phyloP scores from a whole-genome alignment of 1,140 invertebrate species.

The Drosophila murphyi region DNA sequence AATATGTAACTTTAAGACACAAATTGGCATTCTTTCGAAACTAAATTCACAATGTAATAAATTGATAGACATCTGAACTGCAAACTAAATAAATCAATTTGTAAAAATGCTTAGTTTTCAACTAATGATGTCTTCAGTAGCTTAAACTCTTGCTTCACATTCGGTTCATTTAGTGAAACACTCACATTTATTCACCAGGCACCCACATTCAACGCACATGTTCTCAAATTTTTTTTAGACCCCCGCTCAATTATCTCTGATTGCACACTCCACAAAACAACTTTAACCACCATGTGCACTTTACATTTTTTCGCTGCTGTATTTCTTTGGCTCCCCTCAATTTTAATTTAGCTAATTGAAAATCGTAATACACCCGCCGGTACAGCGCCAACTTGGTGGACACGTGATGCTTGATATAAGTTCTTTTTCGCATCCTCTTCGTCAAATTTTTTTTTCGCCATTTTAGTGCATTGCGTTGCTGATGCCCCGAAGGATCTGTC shows the following conservation, averaged over 20 bases:
- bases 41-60: too few species aligned
- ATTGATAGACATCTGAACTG: too few species aligned
- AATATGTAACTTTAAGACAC: too few species aligned
- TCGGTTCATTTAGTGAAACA: background rate
- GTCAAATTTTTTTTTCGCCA: background rate
- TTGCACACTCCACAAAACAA: background rate
- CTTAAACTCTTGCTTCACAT: background rate
- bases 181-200: background rate
- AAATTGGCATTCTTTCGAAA: too few species aligned
- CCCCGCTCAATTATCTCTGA: background rate
- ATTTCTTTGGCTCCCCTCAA: conserved; percentile 32
- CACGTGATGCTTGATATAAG: conserved; percentile 42
- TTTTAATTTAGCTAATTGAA: conserved; percentile 84
- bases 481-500: conserved; percentile 39
- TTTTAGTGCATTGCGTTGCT: conserved; percentile 47
- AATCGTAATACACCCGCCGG: conserved; percentile 76
- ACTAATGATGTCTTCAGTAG: too few species aligned
- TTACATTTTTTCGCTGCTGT: conserved; percentile 1
- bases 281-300: conserved; percentile 12
- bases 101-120: background rate
- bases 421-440: conserved; percentile 25
- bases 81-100: background rate
- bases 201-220: background rate
- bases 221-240: background rate
- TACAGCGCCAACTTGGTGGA: conserved; percentile 47